Evolutionary conservation across 2,888 invertebrate species (phyloP).

Genomic region (Pemphredon lugubris): DNA sequence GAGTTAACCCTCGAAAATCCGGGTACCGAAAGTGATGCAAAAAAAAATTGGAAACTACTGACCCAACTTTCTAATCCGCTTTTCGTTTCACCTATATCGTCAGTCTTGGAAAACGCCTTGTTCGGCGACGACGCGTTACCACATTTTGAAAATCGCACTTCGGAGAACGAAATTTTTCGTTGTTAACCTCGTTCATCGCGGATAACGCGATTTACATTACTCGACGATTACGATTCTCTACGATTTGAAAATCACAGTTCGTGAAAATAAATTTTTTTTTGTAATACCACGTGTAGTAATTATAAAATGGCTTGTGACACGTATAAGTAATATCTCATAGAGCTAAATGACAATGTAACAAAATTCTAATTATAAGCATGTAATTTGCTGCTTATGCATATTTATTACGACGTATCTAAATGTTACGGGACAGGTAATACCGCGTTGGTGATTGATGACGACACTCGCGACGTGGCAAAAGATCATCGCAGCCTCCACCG

Average conservation of each 20-base stretch:
- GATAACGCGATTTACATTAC: no score
- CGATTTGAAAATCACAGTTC: neutral
- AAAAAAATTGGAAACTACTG: slow-evolving; percentile 65
- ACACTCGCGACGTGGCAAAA: no score
- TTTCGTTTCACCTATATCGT: slow-evolving; percentile 25
- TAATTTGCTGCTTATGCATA: no score
- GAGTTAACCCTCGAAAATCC: slow-evolving; percentile 20
- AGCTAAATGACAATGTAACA: no score
- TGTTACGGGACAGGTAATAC: no score
- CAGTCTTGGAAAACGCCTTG: slow-evolving; percentile 39
- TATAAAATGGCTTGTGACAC: neutral
- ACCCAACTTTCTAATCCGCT: slow-evolving; percentile 61
- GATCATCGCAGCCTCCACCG: no score
- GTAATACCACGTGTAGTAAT: neutral
- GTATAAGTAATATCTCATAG: no score
- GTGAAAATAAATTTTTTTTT: no score
- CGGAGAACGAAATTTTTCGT: neutral
- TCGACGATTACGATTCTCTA: neutral
- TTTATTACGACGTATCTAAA: no score
- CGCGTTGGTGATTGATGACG: no score
- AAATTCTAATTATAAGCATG: no score
- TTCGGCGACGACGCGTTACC: slow-evolving; percentile 3
- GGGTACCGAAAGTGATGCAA: slow-evolving; percentile 10
- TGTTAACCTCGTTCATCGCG: no score
- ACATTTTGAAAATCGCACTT: neutral